These are phyloP conservation scores for Helarctos malayanus DNA, from an alignment of 2,797 vertebrate species.

Conservation along the genomic window DNA sequence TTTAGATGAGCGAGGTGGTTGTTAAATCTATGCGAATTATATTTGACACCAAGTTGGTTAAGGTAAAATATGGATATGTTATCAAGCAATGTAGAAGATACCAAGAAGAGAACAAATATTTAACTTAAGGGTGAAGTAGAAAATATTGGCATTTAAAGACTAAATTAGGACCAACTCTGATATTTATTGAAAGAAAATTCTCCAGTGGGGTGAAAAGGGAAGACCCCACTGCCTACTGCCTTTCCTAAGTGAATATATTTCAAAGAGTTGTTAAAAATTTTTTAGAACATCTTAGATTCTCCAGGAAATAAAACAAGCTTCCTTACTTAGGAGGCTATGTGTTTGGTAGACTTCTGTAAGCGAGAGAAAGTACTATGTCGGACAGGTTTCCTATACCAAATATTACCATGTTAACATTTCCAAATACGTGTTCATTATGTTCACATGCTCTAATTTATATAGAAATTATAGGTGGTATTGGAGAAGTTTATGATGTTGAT, in stretches of 20 bases:
- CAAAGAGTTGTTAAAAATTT: neutral
- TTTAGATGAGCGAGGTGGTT: neutral
- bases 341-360: neutral
- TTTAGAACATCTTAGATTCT: neutral
- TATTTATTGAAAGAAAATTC: conserved; percentile 2
- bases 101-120: neutral
- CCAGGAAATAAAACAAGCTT: conserved; percentile 1
- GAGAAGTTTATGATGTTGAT: neutral
- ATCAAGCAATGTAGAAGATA: neutral
- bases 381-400: neutral
- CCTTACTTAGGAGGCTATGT: neutral
- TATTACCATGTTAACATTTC: neutral
- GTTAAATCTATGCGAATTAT: neutral
- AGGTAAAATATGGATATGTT: neutral
- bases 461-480: neutral
- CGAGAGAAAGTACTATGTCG: neutral
- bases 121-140: neutral
- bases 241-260: neutral
- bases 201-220: neutral
- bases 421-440: neutral
- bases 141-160: neutral
- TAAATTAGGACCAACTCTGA: neutral
- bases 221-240: neutral
- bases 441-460: neutral
- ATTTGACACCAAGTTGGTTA: neutral